Base-by-base conservation (phyloP, 2,888 invertebrate species). In the Camptogramma bilineatum region DNA sequence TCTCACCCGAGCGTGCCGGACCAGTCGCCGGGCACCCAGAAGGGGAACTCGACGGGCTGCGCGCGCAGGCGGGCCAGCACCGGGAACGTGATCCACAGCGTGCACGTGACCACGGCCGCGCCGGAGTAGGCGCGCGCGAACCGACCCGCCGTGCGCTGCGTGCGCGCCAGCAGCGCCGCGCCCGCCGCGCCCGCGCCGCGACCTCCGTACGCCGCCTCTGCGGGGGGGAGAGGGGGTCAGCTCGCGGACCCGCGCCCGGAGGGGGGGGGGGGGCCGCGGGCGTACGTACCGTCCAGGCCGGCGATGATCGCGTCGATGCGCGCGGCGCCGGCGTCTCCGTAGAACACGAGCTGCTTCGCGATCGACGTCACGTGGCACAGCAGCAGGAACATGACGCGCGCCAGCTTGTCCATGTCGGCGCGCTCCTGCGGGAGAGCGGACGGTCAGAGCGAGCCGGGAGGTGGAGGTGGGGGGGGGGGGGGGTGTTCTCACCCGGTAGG, bases 311-410 rank as follows among this genome's bases (percentile, higher is more conserved):
- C 60, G 59, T 81, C 77, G 46, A 82, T 72, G 21, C 62, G 66
- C 4, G 65, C 68, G 7, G 79, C 79, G 64, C 72, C 73, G 10
- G 78, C 78, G 61, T 71, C 74, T 13, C 58, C n/a, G 62, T 81
- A 77, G 72, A 92, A 88, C 47, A 86, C 85, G 19, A 86, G 24
- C 73, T 91, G 92, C 77, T 92, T 92, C 18, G 73, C 85, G 64
- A 90, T 75, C 4, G 90, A 88, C 8, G 91, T 91, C 60, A 91
- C 76, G 77, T 91, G 92, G 70, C 91, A 91, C 62, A 92, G 82
- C 71, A 91, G 79, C 68, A 92, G 80, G 73, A 91, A 91, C 90
- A 91, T 84, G 62, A 91, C 91, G 19, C 87, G 85, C 8, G 90
- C 81, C 68, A 92, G 72, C 74, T 85, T 84, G 18, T 80, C 83